phyloP scores from a whole-genome alignment of 2,888 invertebrate genomes.

The Philhelius pedissequus region DNA sequence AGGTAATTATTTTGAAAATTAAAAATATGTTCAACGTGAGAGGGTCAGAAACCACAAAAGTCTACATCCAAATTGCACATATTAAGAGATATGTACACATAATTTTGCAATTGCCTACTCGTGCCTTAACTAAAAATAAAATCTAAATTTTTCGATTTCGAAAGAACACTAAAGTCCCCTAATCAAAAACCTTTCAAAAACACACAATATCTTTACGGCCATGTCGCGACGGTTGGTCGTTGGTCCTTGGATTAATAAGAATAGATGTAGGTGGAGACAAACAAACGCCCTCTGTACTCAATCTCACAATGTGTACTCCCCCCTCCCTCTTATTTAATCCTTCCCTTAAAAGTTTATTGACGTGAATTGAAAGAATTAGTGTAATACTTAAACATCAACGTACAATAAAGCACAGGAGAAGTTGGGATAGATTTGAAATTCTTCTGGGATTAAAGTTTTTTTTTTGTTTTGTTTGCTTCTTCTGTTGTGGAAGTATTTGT shows the following conservation, averaged over 20 bases:
- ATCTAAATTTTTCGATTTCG: no score
- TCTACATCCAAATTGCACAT: no score
- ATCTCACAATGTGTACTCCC: background rate
- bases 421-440: slow-evolving; percentile 30
- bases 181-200: background rate
- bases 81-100: no score
- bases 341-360: slow-evolving; percentile 39
- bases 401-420: background rate
- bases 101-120: no score
- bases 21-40: no score
- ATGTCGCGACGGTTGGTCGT: no score
- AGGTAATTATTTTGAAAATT: no score
- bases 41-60: no score
- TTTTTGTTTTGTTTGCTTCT: background rate
- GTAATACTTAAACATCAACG: slow-evolving; percentile 23
- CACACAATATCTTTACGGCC: background rate
- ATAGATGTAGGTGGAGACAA: background rate
- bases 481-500: slow-evolving; percentile 11
- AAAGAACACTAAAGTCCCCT: background rate
- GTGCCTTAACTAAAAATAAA: no score
- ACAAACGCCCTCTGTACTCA: background rate
- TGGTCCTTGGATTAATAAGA: background rate
- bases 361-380: slow-evolving; percentile 49
- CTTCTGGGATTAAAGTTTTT: slow-evolving; percentile 40
- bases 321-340: no score